phyloP scores from a whole-genome alignment of 2,888 invertebrate genomes.

The Leptopilina myrica region DNA sequence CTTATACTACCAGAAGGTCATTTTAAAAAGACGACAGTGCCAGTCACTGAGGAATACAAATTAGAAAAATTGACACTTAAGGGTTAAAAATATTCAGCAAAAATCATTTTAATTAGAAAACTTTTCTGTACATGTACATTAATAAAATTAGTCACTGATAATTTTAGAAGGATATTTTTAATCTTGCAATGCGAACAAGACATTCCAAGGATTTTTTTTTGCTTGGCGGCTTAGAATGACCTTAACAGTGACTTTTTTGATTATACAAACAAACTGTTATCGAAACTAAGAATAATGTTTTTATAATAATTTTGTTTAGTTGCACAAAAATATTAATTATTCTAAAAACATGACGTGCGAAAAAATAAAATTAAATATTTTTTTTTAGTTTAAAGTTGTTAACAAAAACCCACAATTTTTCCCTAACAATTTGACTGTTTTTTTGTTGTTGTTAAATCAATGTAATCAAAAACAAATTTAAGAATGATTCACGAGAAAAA shows the following conservation, averaged over 20 bases:
- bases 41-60: too few relatives aligned
- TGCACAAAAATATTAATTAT: too few relatives aligned
- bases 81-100: background rate
- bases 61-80: too few relatives aligned
- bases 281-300: too few relatives aligned
- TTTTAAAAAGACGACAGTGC: too few relatives aligned
- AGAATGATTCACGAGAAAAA: background rate
- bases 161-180: background rate
- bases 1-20: too few relatives aligned
- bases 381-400: too few relatives aligned
- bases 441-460: background rate
- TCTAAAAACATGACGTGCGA: too few relatives aligned
- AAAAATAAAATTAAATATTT: too few relatives aligned
- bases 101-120: background rate
- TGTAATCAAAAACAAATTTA: background rate
- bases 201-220: conserved; percentile 8
- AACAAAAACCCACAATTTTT: too few relatives aligned
- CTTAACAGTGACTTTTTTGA: conserved; percentile 7
- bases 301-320: too few relatives aligned
- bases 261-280: background rate
- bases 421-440: too few relatives aligned
- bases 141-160: background rate
- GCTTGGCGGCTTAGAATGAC: background rate
- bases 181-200: background rate
- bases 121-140: background rate